phyloP scores from a whole-genome alignment of 92 coral and sea anemone species.

The Metridium senile region DNA sequence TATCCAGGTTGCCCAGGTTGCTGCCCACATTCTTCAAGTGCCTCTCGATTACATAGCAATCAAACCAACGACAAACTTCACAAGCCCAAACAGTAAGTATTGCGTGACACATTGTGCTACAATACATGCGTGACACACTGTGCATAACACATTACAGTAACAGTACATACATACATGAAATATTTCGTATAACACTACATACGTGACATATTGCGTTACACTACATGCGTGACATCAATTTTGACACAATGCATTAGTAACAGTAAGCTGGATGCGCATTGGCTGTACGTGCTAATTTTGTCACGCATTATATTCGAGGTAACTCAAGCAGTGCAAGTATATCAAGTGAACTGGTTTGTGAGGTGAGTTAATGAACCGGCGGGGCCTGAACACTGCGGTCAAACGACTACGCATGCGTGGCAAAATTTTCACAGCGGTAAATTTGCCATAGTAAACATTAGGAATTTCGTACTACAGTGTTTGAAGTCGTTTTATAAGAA shows the following conservation, averaged over 20 bases:
- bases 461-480: too few relatives aligned
- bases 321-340: constrained; percentile 71
- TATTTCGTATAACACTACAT: too few relatives aligned
- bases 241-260: too few relatives aligned
- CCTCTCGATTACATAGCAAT: constrained; percentile 75
- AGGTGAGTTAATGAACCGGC: constrained; percentile 62
- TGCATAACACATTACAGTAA: too few relatives aligned
- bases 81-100: constrained; percentile 77
- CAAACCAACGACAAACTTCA: constrained; percentile 70
- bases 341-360: constrained; percentile 78
- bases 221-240: too few relatives aligned
- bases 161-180: too few relatives aligned
- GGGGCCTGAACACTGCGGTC: too few relatives aligned
- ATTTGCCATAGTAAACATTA: too few relatives aligned
- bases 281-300: background rate
- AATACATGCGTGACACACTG: background rate
- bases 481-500: too few relatives aligned
- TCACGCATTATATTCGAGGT: constrained; percentile 27
- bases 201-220: too few relatives aligned
- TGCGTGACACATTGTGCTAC: background rate
- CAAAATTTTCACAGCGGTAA: too few relatives aligned
- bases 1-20: constrained; percentile 88
- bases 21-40: constrained; percentile 66
- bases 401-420: too few relatives aligned
- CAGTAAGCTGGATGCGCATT: background rate